phyloP scores from a whole-genome alignment of 2,888 invertebrate genomes.

The Epicampocera succincta region DNA sequence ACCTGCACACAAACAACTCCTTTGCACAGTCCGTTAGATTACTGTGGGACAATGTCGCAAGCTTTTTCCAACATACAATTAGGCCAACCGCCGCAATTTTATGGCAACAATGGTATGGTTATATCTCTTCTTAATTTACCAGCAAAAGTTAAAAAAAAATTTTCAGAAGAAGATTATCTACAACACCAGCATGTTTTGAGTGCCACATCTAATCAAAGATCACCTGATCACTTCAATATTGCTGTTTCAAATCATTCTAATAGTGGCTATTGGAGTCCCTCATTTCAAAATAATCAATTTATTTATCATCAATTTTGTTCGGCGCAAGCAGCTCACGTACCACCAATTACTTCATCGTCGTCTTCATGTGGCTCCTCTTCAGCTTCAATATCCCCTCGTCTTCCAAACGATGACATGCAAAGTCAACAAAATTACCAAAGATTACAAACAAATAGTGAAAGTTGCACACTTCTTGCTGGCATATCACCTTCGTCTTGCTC shows the following conservation, averaged over 20 bases:
- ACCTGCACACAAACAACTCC: constrained; percentile 26
- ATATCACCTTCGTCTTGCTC: constrained; percentile 48
- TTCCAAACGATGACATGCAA: constrained; percentile 50
- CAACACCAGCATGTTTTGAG: constrained; percentile 60
- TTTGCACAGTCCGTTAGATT: constrained; percentile 54
- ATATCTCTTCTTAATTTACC: constrained; percentile 71
- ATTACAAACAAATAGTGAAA: constrained; percentile 10
- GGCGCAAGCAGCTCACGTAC: constrained; percentile 25
- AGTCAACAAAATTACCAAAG: constrained; percentile 47
- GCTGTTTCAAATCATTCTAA: constrained; percentile 47
- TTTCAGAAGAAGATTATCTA: constrained; percentile 50
- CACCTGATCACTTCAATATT: constrained; percentile 67
- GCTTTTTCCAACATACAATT: constrained; percentile 35
- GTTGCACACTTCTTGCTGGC: not conserved
- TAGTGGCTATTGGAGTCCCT: constrained; percentile 69
- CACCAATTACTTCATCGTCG: constrained; percentile 43
- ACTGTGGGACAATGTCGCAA: constrained; percentile 23
- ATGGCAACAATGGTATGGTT: constrained; percentile 49
- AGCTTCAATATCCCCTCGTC: constrained; percentile 66
- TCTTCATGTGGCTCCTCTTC: constrained; percentile 61
- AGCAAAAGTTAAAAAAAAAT: constrained; percentile 41
- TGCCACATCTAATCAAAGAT: constrained; percentile 34
- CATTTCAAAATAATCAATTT: constrained; percentile 53
- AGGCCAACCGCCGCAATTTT: constrained; percentile 38
- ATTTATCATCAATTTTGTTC: constrained; percentile 59